Percentiles rank a stretch among this genome's conserved stretches.
phyloP scores from a whole-genome alignment of 2,113 vertebrate species.

The Eublepharis macularius region DNA sequence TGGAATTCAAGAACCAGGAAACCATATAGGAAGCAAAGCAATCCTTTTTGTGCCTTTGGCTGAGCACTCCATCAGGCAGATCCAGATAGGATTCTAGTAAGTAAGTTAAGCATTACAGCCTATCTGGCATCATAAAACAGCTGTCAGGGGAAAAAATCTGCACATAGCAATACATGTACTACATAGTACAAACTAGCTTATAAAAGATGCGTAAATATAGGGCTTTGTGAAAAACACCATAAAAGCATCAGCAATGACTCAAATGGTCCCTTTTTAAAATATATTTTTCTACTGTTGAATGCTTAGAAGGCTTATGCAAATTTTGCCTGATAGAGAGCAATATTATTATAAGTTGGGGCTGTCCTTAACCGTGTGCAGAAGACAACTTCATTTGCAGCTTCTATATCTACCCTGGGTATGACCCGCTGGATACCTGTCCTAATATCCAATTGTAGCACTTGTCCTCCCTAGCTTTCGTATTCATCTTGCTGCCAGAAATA shows the following conservation, averaged over 20 bases:
- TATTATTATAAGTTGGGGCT: background rate
- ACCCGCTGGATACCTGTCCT: background rate
- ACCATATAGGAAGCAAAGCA: background rate
- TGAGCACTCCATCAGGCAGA: background rate
- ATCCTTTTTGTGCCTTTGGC: background rate
- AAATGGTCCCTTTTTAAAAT: background rate
- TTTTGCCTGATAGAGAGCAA: background rate
- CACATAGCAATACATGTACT: background rate
- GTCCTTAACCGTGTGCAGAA: background rate
- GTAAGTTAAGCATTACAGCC: background rate
- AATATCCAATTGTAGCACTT: background rate
- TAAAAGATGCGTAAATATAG: background rate
- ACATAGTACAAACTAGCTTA: background rate
- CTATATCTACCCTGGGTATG: background rate
- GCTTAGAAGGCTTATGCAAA: background rate
- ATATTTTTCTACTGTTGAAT: background rate
- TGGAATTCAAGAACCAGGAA: constrained; percentile 7
- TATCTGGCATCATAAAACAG: background rate
- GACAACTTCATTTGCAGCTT: background rate
- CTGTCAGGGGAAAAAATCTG: background rate
- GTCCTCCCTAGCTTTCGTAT: background rate
- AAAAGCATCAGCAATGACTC: background rate
- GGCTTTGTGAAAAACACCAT: background rate
- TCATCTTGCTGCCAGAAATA: background rate
- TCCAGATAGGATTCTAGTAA: background rate